Evolutionary conservation across 1,140 invertebrate genomes (phyloP).

Genomic region (Drosophila littoralis): DNA sequence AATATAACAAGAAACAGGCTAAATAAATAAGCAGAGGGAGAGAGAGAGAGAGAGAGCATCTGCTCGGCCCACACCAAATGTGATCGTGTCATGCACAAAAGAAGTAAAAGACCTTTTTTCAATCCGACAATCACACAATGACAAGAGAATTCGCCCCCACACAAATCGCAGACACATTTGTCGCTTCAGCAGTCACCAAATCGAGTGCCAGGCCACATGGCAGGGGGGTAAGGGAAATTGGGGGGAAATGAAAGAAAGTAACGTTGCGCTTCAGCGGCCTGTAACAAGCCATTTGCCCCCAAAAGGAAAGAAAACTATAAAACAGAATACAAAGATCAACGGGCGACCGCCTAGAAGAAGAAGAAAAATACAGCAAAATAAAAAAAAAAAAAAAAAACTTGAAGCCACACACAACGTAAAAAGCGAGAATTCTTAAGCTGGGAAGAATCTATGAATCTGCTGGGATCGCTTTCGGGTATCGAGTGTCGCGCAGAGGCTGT

Average conservation of each 20-base stretch:
- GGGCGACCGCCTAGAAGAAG: constrained; percentile 22
- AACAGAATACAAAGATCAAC: constrained; percentile 7
- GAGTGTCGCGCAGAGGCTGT: background rate
- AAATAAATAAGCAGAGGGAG: background rate
- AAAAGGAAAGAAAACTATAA: background rate
- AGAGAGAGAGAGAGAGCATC: background rate
- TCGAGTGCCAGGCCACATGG: background rate
- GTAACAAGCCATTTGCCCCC: constrained; percentile 13
- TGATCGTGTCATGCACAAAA: constrained; percentile 35
- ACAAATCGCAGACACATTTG: constrained; percentile 64
- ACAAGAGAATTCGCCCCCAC: constrained; percentile 58
- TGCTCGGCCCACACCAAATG: constrained; percentile 36
- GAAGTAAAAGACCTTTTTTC: constrained; percentile 14
- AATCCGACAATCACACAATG: constrained; percentile 33
- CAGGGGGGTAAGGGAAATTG: constrained; percentile 1
- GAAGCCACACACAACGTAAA: constrained; percentile 35
- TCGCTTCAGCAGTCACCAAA: constrained; percentile 70
- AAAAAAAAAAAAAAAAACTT: background rate
- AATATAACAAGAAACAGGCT: constrained; percentile 16
- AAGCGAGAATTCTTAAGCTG: constrained; percentile 1
- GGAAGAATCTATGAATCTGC: constrained; percentile 2
- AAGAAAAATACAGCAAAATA: background rate
- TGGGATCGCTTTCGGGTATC: background rate
- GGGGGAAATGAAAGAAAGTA: constrained; percentile 7
- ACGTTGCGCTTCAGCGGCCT: constrained; percentile 39